A percentile compares a stretch with the other conserved stretches of the same genome.
Evolutionary conservation across 2,797 vertebrate genomes (phyloP).

Genomic region (Benthosema pterotum): DNA sequence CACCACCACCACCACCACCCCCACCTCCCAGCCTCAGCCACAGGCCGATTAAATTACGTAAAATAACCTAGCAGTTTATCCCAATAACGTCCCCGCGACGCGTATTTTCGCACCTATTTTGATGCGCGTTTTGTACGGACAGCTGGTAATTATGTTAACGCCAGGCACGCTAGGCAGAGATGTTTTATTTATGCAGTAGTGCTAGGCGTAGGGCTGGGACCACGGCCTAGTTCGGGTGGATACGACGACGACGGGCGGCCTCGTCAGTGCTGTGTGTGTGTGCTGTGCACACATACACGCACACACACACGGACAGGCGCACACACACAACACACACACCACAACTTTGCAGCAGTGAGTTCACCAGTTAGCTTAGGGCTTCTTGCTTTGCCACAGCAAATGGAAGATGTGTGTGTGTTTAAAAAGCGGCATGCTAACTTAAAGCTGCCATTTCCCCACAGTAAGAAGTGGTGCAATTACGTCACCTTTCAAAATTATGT

Average conservation of each 20-base stretch:
- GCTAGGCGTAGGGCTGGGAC: constrained; percentile 71
- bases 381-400: constrained; percentile 54
- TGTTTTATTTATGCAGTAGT: constrained; percentile 83
- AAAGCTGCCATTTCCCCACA: constrained; percentile 59
- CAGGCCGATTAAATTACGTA: constrained; percentile 72
- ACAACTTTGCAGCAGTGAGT: constrained; percentile 65
- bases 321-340: constrained; percentile 63
- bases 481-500: constrained; percentile 74
- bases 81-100: constrained; percentile 18
- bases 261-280: constrained; percentile 59
- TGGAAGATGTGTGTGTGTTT: constrained; percentile 37
- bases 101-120: neutral
- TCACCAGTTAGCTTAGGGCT: constrained; percentile 46
- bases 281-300: too few species aligned
- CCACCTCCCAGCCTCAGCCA: too few species aligned
- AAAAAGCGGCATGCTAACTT: constrained; percentile 26
- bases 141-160: constrained; percentile 45
- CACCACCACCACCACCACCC: constrained; percentile 73
- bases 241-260: constrained; percentile 77
- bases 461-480: constrained; percentile 71
- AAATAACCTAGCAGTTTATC: constrained; percentile 53
- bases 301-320: constrained; percentile 4
- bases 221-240: constrained; percentile 79
- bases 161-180: constrained; percentile 56
- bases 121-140: constrained; percentile 34